Evolutionary conservation across 2,888 invertebrate genomes (phyloP).

Genomic region (Folsomia manolachei): DNA sequence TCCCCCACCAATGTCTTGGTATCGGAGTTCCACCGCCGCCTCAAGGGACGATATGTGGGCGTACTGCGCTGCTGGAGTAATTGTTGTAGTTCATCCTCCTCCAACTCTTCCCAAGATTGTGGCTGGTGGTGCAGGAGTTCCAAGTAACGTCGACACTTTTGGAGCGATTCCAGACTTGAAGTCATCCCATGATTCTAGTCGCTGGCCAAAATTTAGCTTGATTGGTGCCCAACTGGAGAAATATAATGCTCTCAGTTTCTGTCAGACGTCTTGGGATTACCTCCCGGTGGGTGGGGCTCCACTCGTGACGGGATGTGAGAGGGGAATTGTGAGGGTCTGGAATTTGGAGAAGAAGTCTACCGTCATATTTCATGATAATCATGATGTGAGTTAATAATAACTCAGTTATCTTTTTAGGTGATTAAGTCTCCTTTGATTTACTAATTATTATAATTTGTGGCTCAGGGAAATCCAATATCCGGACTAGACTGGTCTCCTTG

Average conservation of each 20-base stretch:
- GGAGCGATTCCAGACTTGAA: background rate
- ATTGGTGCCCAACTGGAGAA: slow-evolving; percentile 36
- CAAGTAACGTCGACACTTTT: background rate
- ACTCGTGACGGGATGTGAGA: slow-evolving; percentile 42
- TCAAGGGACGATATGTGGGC: slow-evolving; percentile 45
- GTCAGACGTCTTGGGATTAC: slow-evolving; percentile 29
- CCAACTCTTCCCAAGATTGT: slow-evolving; percentile 36
- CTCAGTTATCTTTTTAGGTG: background rate
- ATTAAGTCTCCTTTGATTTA: background rate
- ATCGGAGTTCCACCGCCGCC: slow-evolving; percentile 33
- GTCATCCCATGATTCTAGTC: background rate
- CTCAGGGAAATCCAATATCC: slow-evolving; percentile 53
- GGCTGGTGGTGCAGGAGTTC: slow-evolving; percentile 8
- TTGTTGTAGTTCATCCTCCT: slow-evolving; percentile 37
- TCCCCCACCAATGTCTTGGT: slow-evolving; percentile 37
- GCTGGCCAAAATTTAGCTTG: slow-evolving; percentile 39
- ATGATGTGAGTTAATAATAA: slow-evolving; percentile 19
- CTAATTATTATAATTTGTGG: slow-evolving; percentile 8
- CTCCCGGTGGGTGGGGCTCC: slow-evolving; percentile 36
- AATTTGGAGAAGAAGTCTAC: slow-evolving; percentile 31
- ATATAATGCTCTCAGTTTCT: slow-evolving; percentile 38
- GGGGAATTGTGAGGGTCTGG: slow-evolving; percentile 45
- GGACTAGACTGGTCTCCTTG: slow-evolving; percentile 56
- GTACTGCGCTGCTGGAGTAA: slow-evolving; percentile 31
- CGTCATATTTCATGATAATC: slow-evolving; percentile 37